Conservation (phyloP, 2,888 invertebrate species). For the Ferdinandea cuprea region DNA sequence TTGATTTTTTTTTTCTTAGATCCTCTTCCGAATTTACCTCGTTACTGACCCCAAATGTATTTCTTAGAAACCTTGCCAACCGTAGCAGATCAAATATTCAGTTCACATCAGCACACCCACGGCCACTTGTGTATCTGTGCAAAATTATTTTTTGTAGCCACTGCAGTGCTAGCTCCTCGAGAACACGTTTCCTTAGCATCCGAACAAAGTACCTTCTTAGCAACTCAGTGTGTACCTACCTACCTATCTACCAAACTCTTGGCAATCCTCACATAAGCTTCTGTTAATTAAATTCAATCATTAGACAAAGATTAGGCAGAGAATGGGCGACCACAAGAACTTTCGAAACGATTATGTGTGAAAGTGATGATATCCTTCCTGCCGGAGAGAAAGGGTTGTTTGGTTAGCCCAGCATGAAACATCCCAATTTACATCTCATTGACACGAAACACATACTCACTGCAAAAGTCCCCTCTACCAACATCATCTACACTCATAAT, state of each 20-base stretch:
- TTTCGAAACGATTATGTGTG: conserved; percentile 57
- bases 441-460: conserved; percentile 26
- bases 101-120: conserved; percentile 25
- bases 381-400: conserved; percentile 52
- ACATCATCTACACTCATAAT: background rate
- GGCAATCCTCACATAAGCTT: conserved; percentile 69
- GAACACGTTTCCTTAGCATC: conserved; percentile 5
- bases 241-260: conserved; percentile 2
- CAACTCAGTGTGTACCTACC: background rate
- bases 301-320: conserved; percentile 65
- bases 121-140: conserved; percentile 26
- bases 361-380: conserved; percentile 63
- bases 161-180: background rate
- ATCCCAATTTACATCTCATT: conserved; percentile 65
- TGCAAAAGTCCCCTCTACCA: conserved; percentile 7
- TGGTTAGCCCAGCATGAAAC: conserved; percentile 40
- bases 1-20: background rate
- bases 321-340: conserved; percentile 56
- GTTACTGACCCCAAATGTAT: conserved; percentile 46
- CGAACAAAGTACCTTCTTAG: conserved; percentile 1
- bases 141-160: conserved; percentile 12
- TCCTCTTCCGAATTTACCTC: conserved; percentile 18
- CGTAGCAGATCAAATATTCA: conserved; percentile 35
- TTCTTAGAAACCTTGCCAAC: conserved; percentile 38
- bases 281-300: conserved; percentile 74